A percentile compares a stretch with the other conserved stretches of the same genome.
Conservation (phyloP, 1,140 invertebrate genomes). For the Sycophila sp. region DNA sequence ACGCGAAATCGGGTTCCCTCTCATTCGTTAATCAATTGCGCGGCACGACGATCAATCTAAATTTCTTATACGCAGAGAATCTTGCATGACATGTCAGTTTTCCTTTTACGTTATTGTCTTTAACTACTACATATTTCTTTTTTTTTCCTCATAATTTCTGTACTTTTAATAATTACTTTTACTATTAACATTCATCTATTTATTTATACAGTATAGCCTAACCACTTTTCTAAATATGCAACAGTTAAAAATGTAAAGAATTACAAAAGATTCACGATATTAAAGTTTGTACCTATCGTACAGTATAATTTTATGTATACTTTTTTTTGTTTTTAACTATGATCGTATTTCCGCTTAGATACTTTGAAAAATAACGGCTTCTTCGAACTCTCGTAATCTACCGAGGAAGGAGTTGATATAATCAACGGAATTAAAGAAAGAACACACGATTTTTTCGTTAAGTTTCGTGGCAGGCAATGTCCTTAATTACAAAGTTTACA, state of each 20-base stretch:
- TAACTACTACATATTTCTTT: conserved; percentile 26
- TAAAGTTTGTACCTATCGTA: conserved; percentile 14
- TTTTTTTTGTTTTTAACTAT: not conserved
- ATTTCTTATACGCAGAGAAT: not conserved
- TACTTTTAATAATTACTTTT: conserved; percentile 24
- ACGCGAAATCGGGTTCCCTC: too few relatives aligned
- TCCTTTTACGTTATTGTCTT: conserved; percentile 37
- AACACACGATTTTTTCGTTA: not conserved
- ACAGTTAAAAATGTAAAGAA: conserved; percentile 2
- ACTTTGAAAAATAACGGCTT: not conserved
- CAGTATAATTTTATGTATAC: too few relatives aligned
- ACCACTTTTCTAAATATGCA: conserved; percentile 21
- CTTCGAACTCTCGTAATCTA: not conserved
- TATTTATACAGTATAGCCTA: conserved; percentile 23
- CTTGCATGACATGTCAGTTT: conserved; percentile 21
- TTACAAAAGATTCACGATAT: not conserved
- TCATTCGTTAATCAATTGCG: too few relatives aligned
- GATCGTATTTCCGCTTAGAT: not conserved
- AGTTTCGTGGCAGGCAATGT: conserved; percentile 4
- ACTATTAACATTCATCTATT: conserved; percentile 34
- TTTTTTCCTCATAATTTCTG: not conserved
- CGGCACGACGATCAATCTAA: conserved; percentile 8
- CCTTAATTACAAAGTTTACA: conserved; percentile 28
- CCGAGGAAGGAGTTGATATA: not conserved
- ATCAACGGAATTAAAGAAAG: not conserved